These are phyloP conservation scores for Coremacera marginata DNA, from an alignment of 2,888 invertebrate species.

Conservation along the genomic window DNA sequence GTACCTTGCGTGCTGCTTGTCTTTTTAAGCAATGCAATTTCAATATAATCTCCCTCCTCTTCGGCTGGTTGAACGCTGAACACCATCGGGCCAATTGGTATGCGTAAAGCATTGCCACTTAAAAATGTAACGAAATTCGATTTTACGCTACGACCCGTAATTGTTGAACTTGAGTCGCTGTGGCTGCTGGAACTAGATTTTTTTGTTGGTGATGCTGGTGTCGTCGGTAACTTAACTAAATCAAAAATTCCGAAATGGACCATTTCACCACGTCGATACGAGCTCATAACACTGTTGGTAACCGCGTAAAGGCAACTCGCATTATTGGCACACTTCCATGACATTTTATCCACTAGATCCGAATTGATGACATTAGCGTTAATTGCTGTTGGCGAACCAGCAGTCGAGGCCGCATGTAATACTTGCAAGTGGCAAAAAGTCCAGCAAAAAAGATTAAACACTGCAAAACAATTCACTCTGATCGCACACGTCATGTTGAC, in stretches of 20 bases:
- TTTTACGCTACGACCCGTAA: slow-evolving; percentile 59
- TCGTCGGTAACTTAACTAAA: slow-evolving; percentile 70
- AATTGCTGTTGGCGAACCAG: slow-evolving; percentile 21
- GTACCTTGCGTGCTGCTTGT: slow-evolving; percentile 60
- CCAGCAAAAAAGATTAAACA: neutral
- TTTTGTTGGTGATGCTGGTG: slow-evolving; percentile 46
- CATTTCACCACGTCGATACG: slow-evolving; percentile 71
- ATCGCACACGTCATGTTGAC: neutral
- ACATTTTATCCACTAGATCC: slow-evolving; percentile 62
- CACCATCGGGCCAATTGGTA: slow-evolving; percentile 68
- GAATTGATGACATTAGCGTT: slow-evolving; percentile 52
- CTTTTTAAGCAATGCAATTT: slow-evolving; percentile 66
- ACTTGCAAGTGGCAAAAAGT: neutral
- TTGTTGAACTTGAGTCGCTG: slow-evolving; percentile 27
- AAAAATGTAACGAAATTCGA: slow-evolving; percentile 63
- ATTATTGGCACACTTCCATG: slow-evolving; percentile 73
- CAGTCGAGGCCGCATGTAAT: slow-evolving; percentile 16
- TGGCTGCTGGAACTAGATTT: slow-evolving; percentile 41
- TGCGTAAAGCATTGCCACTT: slow-evolving; percentile 65
- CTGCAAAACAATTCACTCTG: neutral
- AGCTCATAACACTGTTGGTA: slow-evolving; percentile 71
- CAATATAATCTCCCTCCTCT: slow-evolving; percentile 66
- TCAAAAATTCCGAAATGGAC: slow-evolving; percentile 73
- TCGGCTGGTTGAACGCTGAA: slow-evolving; percentile 67
- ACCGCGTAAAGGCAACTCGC: slow-evolving; percentile 73